Evolutionary conservation across 1,140 invertebrate species (phyloP).

Genomic region (Phthorimaea operculella): DNA sequence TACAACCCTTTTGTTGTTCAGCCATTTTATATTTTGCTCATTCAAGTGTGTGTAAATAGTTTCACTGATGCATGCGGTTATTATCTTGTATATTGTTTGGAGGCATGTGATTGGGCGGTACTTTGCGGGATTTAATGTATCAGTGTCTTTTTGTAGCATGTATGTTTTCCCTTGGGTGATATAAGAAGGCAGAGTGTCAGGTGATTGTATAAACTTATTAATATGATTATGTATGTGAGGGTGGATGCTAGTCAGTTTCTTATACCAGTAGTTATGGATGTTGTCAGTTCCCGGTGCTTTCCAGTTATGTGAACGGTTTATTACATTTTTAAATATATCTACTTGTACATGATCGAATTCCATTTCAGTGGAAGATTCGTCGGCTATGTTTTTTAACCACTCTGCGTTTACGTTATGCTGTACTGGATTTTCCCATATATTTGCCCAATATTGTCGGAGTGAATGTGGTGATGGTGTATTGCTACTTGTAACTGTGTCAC

Average conservation of each 20-base stretch:
- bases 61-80: constrained; percentile 18
- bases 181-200: constrained; percentile 7
- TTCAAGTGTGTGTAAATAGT: constrained; percentile 16
- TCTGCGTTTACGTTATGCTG: background rate
- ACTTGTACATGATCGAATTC: constrained; percentile 4
- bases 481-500: background rate
- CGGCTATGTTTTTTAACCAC: background rate
- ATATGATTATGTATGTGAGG: constrained; percentile 5
- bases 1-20: constrained; percentile 26
- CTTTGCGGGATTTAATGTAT: constrained; percentile 19
- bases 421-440: constrained; percentile 8
- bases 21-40: constrained; percentile 14
- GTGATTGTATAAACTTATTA: constrained; percentile 12
- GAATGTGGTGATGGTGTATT: background rate
- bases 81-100: constrained; percentile 23
- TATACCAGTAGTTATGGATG: constrained; percentile 20
- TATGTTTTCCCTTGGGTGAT: constrained; percentile 18
- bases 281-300: constrained; percentile 10
- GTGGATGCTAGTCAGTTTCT: constrained; percentile 16
- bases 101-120: constrained; percentile 29
- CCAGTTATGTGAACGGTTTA: constrained; percentile 7
- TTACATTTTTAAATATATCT: constrained; percentile 6
- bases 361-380: background rate
- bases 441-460: background rate
- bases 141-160: constrained; percentile 16